Evolutionary conservation across 2,888 invertebrate species (phyloP).

Genomic region (Cryptosula pallasiana): DNA sequence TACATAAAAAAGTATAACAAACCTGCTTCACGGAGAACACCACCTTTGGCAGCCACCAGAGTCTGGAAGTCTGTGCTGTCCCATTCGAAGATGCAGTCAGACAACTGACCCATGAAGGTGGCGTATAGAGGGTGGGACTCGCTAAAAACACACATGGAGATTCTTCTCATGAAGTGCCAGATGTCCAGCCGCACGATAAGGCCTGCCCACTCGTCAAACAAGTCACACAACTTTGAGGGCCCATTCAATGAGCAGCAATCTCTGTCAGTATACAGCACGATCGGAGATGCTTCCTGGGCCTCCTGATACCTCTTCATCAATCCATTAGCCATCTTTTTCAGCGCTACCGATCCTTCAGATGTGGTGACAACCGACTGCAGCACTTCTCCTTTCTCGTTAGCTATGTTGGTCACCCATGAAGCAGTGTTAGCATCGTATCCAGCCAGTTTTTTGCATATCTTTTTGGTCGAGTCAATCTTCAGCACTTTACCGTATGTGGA

Average conservation of each 20-base stretch:
- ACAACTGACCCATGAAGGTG: background rate
- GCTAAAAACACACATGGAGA: background rate
- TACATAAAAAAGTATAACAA: no score
- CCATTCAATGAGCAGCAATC: background rate
- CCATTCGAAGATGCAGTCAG: background rate
- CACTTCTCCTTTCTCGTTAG: conserved; percentile 33
- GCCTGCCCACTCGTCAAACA: no score
- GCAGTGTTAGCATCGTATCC: conserved; percentile 31
- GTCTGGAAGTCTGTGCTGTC: background rate
- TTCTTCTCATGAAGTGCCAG: background rate
- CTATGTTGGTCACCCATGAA: conserved; percentile 33
- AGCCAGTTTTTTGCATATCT: conserved; percentile 30
- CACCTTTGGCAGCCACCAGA: background rate
- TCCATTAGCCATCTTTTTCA: no score
- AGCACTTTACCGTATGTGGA: no score
- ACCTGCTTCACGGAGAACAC: no score
- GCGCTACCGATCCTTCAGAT: no score
- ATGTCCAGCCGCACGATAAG: background rate
- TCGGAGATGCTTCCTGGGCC: background rate
- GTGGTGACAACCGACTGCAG: conserved; percentile 32
- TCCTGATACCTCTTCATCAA: no score
- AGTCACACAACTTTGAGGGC: background rate
- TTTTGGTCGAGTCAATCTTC: no score
- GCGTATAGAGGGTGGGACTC: background rate
- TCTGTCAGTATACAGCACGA: background rate